A percentile compares a stretch with the other conserved stretches of the same genome.
phyloP scores from a whole-genome alignment of 1,140 invertebrate species.

The Bacillus rossius region DNA sequence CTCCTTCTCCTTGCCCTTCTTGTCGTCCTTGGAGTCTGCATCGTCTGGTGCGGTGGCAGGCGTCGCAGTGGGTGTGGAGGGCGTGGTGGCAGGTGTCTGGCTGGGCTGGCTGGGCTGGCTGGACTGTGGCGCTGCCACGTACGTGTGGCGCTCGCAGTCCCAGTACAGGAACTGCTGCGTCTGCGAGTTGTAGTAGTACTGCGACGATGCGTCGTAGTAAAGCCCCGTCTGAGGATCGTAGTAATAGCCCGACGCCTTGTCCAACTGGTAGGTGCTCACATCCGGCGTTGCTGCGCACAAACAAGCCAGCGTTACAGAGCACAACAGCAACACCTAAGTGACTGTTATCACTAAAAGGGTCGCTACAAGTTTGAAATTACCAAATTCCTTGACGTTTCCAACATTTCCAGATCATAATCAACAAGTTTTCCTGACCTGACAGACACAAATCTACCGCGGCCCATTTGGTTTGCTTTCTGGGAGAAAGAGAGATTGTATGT shows the following conservation, averaged over 20 bases:
- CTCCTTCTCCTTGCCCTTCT: conserved; percentile 29
- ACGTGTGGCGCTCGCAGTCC: conserved; percentile 78
- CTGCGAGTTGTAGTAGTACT: conserved; percentile 89
- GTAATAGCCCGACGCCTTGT: conserved; percentile 94
- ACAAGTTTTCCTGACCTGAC: too few relatives aligned
- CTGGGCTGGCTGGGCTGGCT: conserved; percentile 2
- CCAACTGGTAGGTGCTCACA: conserved; percentile 87
- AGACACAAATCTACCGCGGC: too few relatives aligned
- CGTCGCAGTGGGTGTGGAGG: not conserved
- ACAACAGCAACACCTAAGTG: too few relatives aligned
- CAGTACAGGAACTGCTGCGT: conserved; percentile 93
- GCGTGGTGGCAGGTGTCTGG: not conserved
- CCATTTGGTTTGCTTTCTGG: too few relatives aligned
- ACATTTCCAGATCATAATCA: too few relatives aligned
- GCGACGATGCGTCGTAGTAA: conserved; percentile 93
- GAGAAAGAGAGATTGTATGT: too few relatives aligned
- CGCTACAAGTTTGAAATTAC: too few relatives aligned
- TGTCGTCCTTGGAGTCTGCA: conserved; percentile 33
- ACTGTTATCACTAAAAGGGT: too few relatives aligned
- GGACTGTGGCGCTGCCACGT: conserved; percentile 55
- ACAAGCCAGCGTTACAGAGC: not conserved
- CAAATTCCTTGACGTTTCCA: too few relatives aligned
- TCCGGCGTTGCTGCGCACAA: conserved; percentile 67
- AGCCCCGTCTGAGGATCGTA: conserved; percentile 89
- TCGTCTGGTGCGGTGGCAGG: conserved; percentile 45